Base-by-base conservation (phyloP, 53 echinoderm and acorn worm genomes). In the Echinarachnius parma region DNA sequence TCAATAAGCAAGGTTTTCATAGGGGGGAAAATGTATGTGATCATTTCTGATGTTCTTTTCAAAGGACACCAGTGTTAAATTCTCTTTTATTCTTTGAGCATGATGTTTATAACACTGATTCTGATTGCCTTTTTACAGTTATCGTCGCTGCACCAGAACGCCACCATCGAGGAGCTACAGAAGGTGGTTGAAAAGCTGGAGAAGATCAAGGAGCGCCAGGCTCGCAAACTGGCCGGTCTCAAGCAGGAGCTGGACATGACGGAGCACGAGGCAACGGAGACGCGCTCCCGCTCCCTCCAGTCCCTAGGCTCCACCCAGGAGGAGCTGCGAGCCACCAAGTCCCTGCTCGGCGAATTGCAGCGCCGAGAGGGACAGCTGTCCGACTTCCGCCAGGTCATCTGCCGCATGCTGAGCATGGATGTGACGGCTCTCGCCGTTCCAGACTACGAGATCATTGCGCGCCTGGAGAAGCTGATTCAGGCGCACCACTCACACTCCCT, bases 401-500 rank as follows among this genome's bases (percentile, higher is more conserved):
- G 86, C 9, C 88, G 91, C 23, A 98, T 98, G 98, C 88, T 98
- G 37, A 86, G 98, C 15, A 78, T 98, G 83, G 98, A 98, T 28
- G 74, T 98, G 18, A 69, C 76, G 23, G 46, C 77, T n/a, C 66
- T 98, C 74, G 91, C 98, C 27, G 83, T 98, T 3, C 98, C 98
- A 0, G 98, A 98, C 81, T 98, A 98, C 29, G 98, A 98, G 82
- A 92, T 98, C 79, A 92, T 98, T 75, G 75, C 98, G 24, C 76
- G 92, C 44, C 57, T 98, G 64, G 98, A 98, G 75, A 92, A 92
- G 80, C 69, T 98, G 29, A 98, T 98, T 59, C 98, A 98, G 85
- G 98, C 98, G 0, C 98, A 98, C 62, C 98, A 98, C 78, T 92
- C 98, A 4, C 92, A 98, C 48, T 74, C 98, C 42, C 82, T 98